Conservation (phyloP, 1,140 invertebrate genomes). For the Orius laevigatus region DNA sequence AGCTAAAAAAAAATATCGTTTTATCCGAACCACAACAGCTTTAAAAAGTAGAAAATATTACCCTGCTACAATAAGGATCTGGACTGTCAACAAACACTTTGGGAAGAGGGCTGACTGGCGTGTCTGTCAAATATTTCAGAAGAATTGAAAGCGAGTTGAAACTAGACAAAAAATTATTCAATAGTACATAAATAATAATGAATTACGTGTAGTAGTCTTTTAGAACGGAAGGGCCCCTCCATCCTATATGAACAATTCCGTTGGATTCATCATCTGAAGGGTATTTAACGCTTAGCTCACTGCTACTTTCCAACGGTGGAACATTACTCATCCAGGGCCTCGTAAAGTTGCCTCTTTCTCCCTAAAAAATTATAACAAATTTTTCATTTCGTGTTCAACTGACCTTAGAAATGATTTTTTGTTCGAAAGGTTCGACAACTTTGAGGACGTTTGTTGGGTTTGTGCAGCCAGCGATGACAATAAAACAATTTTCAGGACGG, state of each 20-base stretch:
- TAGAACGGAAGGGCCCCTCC: conserved; percentile 62
- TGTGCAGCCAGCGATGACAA: conserved; percentile 71
- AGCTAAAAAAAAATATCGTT: no score
- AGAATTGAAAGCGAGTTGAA: conserved; percentile 49
- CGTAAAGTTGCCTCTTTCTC: conserved; percentile 37
- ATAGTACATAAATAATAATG: neutral
- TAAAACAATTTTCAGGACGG: conserved; percentile 71
- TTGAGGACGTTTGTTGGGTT: conserved; percentile 58
- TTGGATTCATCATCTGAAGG: conserved; percentile 73
- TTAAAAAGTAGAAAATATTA: no score
- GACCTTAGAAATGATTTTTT: conserved; percentile 63
- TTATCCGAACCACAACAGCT: no score
- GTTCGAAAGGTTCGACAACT: conserved; percentile 51
- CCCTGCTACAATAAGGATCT: conserved; percentile 63
- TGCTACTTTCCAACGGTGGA: conserved; percentile 37
- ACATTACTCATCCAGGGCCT: conserved; percentile 60
- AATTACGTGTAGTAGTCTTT: conserved; percentile 32
- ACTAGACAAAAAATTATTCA: conserved; percentile 23
- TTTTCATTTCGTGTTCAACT: conserved; percentile 1
- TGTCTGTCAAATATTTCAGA: conserved; percentile 70
- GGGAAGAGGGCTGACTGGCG: conserved; percentile 66
- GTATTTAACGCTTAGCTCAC: conserved; percentile 40
- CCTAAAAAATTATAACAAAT: conserved; percentile 28
- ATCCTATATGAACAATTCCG: conserved; percentile 63
- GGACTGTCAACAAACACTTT: conserved; percentile 68